Percentiles rank a stretch among this genome's conserved stretches.
Evolutionary conservation across 1,140 invertebrate species (phyloP).

Genomic region (Capitella teleta): DNA sequence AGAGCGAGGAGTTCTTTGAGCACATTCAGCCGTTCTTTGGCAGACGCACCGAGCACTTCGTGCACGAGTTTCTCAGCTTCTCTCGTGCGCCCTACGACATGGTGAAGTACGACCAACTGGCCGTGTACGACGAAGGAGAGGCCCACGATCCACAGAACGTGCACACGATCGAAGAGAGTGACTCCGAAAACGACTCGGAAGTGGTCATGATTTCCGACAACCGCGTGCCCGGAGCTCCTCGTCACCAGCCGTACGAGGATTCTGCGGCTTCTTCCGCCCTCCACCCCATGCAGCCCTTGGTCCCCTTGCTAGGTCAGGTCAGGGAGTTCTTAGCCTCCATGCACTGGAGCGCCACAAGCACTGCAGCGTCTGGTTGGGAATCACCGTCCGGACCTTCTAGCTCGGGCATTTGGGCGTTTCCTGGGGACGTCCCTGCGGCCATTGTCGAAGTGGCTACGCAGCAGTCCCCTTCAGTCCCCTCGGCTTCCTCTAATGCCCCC

Average conservation of each 20-base stretch:
- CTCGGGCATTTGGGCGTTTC: neutral
- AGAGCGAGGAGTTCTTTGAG: conserved; percentile 57
- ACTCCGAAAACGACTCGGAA: neutral
- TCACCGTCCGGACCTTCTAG: too few relatives aligned
- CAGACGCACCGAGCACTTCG: conserved; percentile 55
- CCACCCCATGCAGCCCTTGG: neutral
- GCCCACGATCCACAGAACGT: neutral
- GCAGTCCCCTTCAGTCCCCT: conserved; percentile 14
- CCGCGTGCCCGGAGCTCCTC: neutral
- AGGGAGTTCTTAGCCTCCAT: too few relatives aligned
- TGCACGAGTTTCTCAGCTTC: conserved; percentile 79
- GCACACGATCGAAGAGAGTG: neutral
- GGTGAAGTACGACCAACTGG: conserved; percentile 49
- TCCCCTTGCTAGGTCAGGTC: neutral
- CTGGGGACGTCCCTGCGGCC: conserved; percentile 4
- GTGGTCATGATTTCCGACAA: neutral
- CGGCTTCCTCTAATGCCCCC: conserved; percentile 10
- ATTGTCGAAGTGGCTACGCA: conserved; percentile 50
- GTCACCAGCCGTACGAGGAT: conserved; percentile 9
- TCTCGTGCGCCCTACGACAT: conserved; percentile 74
- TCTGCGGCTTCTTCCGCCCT: conserved; percentile 9
- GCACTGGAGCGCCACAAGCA: too few relatives aligned
- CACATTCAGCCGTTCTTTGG: conserved; percentile 40
- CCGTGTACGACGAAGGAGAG: conserved; percentile 28
- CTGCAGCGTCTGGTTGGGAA: too few relatives aligned